Evolutionary conservation across 2,888 invertebrate genomes (phyloP).

Genomic region (Crioceris asparagi): DNA sequence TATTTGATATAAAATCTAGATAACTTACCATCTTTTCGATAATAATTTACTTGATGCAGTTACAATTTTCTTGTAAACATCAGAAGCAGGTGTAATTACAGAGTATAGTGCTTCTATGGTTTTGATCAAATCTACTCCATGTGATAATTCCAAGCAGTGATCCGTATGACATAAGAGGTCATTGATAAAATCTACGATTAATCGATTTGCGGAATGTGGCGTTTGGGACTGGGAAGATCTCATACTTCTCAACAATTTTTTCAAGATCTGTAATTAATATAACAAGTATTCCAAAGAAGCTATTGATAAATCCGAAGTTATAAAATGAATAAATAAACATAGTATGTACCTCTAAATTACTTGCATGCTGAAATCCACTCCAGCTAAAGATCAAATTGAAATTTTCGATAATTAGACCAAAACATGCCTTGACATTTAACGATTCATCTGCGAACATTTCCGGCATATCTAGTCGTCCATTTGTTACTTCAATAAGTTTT

Average conservation of each 20-base stretch:
- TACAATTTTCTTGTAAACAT: conserved; percentile 40
- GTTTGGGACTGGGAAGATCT: conserved; percentile 27
- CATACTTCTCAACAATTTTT: conserved; percentile 45
- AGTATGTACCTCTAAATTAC: conserved; percentile 24
- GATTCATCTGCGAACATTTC: conserved; percentile 44
- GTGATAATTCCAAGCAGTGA: conserved; percentile 44
- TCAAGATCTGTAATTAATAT: conserved; percentile 23
- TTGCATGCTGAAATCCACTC: conserved; percentile 37
- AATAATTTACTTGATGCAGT: conserved; percentile 46
- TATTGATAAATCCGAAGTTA: not conserved
- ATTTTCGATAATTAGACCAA: conserved; percentile 35
- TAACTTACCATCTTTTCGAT: conserved; percentile 50
- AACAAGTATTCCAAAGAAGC: not conserved
- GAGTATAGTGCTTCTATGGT: conserved; percentile 42
- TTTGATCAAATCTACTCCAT: conserved; percentile 45
- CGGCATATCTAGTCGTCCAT: conserved; percentile 46
- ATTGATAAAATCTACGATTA: conserved; percentile 34
- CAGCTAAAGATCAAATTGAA: conserved; percentile 42
- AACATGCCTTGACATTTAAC: conserved; percentile 39
- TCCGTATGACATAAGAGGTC: conserved; percentile 40
- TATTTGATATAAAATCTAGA: too few species aligned
- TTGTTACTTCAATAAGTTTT: conserved; percentile 40
- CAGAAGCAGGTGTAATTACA: conserved; percentile 35
- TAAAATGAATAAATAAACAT: not conserved
- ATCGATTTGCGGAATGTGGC: conserved; percentile 28